Conservation (phyloP, 2,797 vertebrate species). For the Tadarida brasiliensis region DNA sequence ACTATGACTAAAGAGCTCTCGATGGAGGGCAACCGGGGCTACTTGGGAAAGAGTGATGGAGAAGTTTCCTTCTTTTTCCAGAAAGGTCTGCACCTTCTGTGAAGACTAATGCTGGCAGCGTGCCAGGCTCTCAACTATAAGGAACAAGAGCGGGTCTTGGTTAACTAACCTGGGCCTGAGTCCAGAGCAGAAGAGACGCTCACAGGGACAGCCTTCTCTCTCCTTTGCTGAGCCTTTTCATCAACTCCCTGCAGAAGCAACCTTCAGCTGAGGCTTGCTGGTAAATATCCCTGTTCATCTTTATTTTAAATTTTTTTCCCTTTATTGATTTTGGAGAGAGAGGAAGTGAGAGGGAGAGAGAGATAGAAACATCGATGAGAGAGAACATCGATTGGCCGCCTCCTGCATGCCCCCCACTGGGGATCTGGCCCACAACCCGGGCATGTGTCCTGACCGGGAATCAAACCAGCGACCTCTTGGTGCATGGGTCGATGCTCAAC, state of each 20-base stretch:
- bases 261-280: not conserved
- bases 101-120: not conserved
- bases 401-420: no score
- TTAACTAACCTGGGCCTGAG: not conserved
- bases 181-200: not conserved
- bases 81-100: conserved; percentile 17
- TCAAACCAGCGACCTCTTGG: no score
- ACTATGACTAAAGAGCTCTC: conserved; percentile 56
- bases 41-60: not conserved
- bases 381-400: no score
- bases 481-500: no score
- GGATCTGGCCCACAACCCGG: no score
- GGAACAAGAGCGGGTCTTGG: not conserved
- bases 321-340: no score
- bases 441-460: no score
- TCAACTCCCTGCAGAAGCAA: not conserved
- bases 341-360: no score
- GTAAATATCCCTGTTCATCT: not conserved
- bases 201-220: not conserved
- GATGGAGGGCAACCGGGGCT: conserved; percentile 48
- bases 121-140: not conserved
- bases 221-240: not conserved
- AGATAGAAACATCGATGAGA: no score
- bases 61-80: conserved; percentile 41
- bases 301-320: not conserved